These are phyloP conservation scores for Diabrotica virgifera DNA, from an alignment of 1,140 invertebrate species.

Conservation along the genomic window DNA sequence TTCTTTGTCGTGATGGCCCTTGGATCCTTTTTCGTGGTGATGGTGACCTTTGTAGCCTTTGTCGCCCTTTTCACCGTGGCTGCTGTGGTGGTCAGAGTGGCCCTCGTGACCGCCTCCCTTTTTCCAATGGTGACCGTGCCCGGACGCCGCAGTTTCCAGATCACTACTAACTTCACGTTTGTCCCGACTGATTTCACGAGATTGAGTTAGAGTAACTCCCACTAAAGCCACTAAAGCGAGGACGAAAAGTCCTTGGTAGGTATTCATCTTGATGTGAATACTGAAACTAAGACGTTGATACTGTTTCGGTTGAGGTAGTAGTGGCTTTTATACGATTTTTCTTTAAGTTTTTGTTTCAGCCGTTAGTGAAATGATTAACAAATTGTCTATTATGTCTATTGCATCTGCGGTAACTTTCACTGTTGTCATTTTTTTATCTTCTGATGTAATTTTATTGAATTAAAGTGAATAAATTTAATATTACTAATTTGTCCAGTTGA, in stretches of 20 bases:
- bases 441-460: slow-evolving; percentile 17
- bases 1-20: slow-evolving; percentile 66
- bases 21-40: slow-evolving; percentile 62
- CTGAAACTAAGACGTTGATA: slow-evolving; percentile 30
- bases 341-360: slow-evolving; percentile 33
- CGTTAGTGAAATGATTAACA: slow-evolving; percentile 41
- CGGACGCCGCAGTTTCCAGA: slow-evolving; percentile 36
- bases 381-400: slow-evolving; percentile 42
- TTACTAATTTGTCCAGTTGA: slow-evolving; percentile 16
- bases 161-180: slow-evolving; percentile 37
- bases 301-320: slow-evolving; percentile 30
- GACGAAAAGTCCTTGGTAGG: slow-evolving; percentile 37
- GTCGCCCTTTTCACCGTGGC: slow-evolving; percentile 58
- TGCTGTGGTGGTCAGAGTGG: slow-evolving; percentile 56
- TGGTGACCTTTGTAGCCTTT: slow-evolving; percentile 59
- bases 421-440: slow-evolving; percentile 19
- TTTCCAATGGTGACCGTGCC: slow-evolving; percentile 45
- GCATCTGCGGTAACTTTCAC: slow-evolving; percentile 45
- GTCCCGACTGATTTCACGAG: slow-evolving; percentile 40
- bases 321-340: slow-evolving; percentile 41
- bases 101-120: slow-evolving; percentile 59
- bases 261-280: slow-evolving; percentile 35
- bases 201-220: slow-evolving; percentile 35
- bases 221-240: slow-evolving; percentile 37
- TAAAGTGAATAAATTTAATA: slow-evolving; percentile 12